These are phyloP conservation scores for Brachyalestes nurse DNA, from an alignment of 2,797 vertebrate species.

Conservation along the genomic window DNA sequence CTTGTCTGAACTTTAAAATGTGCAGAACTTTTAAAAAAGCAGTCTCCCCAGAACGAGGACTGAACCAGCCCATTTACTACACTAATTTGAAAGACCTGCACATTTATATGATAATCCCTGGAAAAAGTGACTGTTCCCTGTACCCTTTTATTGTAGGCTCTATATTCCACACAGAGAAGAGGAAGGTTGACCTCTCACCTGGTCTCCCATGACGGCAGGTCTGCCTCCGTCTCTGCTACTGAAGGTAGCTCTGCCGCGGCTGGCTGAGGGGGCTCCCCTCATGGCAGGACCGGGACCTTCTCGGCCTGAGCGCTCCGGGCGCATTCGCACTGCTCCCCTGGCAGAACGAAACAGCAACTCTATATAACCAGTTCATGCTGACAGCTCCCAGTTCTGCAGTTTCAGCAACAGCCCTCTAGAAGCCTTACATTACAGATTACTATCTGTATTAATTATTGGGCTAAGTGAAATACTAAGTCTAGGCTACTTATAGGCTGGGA, in stretches of 20 bases:
- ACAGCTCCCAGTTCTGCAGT: neutral
- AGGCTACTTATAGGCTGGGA: too few species aligned
- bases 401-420: too few species aligned
- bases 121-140: too few species aligned
- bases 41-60: neutral
- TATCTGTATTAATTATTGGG: too few species aligned
- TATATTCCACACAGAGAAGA: neutral
- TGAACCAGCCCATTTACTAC: neutral
- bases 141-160: too few species aligned
- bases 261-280: conserved; percentile 83
- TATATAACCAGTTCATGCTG: neutral
- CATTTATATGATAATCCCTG: too few species aligned
- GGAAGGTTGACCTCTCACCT: conserved; percentile 72
- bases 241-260: conserved; percentile 84
- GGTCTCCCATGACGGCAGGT: conserved; percentile 83
- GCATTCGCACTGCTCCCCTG: conserved; percentile 77
- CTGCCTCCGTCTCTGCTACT: conserved; percentile 85
- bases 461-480: too few species aligned
- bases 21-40: too few species aligned
- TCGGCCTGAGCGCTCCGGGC: conserved; percentile 88
- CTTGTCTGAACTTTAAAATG: too few species aligned
- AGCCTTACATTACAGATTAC: too few species aligned
- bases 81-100: too few species aligned
- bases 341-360: conserved; percentile 4
- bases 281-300: conserved; percentile 84